Evolutionary conservation across 2,888 invertebrate species (phyloP).

Genomic region (Cactoblastis cactorum): DNA sequence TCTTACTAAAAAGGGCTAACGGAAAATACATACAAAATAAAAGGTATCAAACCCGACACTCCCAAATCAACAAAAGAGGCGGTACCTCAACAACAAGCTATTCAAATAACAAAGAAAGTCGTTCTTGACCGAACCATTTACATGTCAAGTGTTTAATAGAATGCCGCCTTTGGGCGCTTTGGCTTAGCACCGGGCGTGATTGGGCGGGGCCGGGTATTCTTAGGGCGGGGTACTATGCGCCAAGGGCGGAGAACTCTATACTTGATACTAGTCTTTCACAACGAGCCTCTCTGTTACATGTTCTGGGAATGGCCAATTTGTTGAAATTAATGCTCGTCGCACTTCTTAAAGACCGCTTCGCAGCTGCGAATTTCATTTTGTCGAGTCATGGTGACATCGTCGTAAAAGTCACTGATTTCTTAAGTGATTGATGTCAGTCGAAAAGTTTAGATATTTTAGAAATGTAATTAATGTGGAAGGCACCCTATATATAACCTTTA

Average conservation of each 20-base stretch:
- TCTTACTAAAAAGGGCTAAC: neutral
- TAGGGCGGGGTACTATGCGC: conserved; percentile 46
- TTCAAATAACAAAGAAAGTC: conserved; percentile 32
- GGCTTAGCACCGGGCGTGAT: conserved; percentile 50
- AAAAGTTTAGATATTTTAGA: neutral
- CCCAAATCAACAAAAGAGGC: neutral
- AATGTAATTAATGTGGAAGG: neutral
- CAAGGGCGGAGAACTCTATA: conserved; percentile 15
- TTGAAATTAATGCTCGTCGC: conserved; percentile 49
- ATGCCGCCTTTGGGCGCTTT: conserved; percentile 19
- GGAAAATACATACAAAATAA: neutral
- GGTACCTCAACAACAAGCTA: conserved; percentile 11
- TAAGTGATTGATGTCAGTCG: neutral
- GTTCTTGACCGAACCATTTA: conserved; percentile 59
- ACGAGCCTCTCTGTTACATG: conserved; percentile 25
- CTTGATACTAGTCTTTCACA: neutral
- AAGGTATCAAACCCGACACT: conserved; percentile 1
- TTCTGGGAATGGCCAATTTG: conserved; percentile 58
- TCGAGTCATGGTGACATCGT: conserved; percentile 26
- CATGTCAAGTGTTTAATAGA: conserved; percentile 34
- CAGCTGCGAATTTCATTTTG: conserved; percentile 32
- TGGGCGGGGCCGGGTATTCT: conserved; percentile 52
- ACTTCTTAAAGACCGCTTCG: conserved; percentile 35
- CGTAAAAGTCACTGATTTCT: neutral
- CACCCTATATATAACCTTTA: no score